Conservation (phyloP, 2,113 vertebrate genomes). For the Passerina amoena region DNA sequence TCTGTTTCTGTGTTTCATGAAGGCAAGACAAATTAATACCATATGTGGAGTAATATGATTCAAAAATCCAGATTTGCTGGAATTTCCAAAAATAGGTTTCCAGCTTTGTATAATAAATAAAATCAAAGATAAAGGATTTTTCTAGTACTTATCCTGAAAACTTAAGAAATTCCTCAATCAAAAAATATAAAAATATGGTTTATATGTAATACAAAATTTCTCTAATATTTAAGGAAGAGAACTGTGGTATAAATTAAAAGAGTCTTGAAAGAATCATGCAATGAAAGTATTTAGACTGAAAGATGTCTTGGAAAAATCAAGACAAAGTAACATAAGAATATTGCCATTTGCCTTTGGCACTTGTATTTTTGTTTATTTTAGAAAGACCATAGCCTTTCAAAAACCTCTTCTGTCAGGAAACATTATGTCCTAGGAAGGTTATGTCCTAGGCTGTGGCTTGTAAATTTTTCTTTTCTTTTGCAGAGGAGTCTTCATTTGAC, state of each 20-base stretch:
- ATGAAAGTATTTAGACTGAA: background rate
- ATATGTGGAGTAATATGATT: constrained; percentile 67
- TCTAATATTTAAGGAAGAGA: background rate
- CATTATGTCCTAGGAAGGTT: background rate
- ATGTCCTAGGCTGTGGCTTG: background rate
- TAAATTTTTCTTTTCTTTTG: background rate
- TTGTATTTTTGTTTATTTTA: background rate
- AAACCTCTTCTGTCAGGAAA: background rate
- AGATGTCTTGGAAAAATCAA: background rate
- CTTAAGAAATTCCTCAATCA: constrained; percentile 31
- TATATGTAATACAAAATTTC: background rate
- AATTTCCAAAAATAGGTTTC: constrained; percentile 68
- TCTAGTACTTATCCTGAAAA: constrained; percentile 7
- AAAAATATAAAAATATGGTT: background rate
- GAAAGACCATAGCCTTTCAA: background rate
- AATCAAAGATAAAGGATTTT: constrained; percentile 49
- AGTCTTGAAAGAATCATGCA: background rate
- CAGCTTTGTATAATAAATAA: constrained; percentile 67
- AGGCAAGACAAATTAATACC: constrained; percentile 73
- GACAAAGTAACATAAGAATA: background rate
- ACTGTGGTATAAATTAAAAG: background rate
- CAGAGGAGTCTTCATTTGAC: background rate
- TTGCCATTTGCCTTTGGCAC: background rate
- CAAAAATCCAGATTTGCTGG: constrained; percentile 63
- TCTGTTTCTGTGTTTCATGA: constrained; percentile 73